These are phyloP conservation scores for Bombylius discolor DNA, from an alignment of 2,888 invertebrate genomes.

Conservation along the genomic window DNA sequence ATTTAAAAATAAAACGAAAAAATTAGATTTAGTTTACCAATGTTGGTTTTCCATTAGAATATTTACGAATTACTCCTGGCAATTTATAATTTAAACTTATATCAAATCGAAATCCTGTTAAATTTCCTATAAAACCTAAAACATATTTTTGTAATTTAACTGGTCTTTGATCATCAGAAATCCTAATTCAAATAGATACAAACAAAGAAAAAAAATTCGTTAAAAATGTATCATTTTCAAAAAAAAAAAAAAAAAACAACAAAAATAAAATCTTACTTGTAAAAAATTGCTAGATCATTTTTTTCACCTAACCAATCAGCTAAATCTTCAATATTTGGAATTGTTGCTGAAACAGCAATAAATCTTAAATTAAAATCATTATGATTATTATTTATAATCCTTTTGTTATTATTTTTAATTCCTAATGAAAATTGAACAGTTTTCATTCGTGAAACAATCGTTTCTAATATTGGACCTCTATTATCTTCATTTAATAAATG, in stretches of 20 bases:
- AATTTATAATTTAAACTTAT: slow-evolving; percentile 64
- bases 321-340: slow-evolving; percentile 64
- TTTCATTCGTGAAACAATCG: slow-evolving; percentile 70
- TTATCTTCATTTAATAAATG: slow-evolving; percentile 59
- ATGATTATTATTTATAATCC: no score
- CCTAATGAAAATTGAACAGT: slow-evolving; percentile 41
- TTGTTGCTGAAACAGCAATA: slow-evolving; percentile 65
- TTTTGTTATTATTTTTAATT: background rate
- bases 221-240: background rate
- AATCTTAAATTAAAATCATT: slow-evolving; percentile 38
- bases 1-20: no score
- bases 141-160: slow-evolving; percentile 60
- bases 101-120: slow-evolving; percentile 60
- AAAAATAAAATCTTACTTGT: slow-evolving; percentile 8
- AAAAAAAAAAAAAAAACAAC: background rate
- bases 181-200: slow-evolving; percentile 33
- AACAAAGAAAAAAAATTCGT: background rate
- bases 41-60: slow-evolving; percentile 61
- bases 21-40: slow-evolving; percentile 38
- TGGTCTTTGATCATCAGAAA: slow-evolving; percentile 59
- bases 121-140: slow-evolving; percentile 49
- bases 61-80: slow-evolving; percentile 50
- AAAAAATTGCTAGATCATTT: slow-evolving; percentile 28
- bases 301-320: slow-evolving; percentile 55
- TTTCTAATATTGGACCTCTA: slow-evolving; percentile 65